Evolutionary conservation across 2,113 vertebrate genomes (phyloP).

Genomic region (Sinocyclocheilus anshuiensis): DNA sequence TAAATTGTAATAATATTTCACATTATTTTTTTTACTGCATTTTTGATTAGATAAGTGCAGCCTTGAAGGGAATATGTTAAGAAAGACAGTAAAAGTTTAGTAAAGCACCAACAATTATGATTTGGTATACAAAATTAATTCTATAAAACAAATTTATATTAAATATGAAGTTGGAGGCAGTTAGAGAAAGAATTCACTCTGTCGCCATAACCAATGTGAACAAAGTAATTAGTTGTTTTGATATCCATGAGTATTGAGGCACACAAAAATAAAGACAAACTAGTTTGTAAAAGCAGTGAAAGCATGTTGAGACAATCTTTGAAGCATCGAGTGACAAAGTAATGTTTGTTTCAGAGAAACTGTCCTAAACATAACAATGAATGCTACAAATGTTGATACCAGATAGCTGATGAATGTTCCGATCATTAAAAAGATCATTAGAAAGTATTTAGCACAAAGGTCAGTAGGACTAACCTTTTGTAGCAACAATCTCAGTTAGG

Average conservation of each 20-base stretch:
- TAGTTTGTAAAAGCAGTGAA: background rate
- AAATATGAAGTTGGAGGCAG: background rate
- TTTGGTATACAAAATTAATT: background rate
- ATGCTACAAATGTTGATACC: background rate
- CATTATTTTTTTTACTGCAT: background rate
- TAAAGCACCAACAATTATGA: background rate
- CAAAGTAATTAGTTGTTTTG: background rate
- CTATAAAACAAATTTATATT: background rate
- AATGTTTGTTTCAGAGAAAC: background rate
- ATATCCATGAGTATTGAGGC: too few species aligned
- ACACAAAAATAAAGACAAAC: constrained; percentile 1
- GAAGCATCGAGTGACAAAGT: background rate
- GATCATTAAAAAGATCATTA: constrained; percentile 41
- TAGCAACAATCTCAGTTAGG: constrained; percentile 75
- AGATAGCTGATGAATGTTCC: constrained; percentile 8
- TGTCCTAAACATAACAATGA: background rate
- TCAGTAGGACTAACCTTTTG: constrained; percentile 71
- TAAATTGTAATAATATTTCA: background rate
- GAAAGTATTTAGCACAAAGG: background rate
- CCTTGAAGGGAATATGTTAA: background rate
- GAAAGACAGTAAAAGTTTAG: background rate
- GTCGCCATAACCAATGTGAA: background rate
- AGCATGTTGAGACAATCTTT: background rate
- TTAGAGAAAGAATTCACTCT: background rate
- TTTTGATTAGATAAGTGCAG: background rate